Conservation (phyloP, 2,888 invertebrate genomes). For the Hirtodrosophila histrioides region DNA sequence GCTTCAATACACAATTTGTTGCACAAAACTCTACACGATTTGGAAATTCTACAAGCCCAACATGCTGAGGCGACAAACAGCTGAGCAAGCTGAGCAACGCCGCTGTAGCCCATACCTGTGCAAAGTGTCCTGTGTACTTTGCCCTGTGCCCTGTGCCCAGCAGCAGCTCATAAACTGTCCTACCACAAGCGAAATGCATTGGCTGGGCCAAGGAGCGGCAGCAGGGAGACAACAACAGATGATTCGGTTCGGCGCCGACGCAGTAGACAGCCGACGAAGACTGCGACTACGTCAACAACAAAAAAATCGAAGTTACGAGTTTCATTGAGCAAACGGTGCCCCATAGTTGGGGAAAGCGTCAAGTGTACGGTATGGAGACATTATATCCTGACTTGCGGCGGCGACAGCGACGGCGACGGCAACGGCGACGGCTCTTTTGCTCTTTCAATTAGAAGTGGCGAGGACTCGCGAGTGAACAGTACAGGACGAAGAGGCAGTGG, state of each 20-base stretch:
- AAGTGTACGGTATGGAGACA: slow-evolving; percentile 54
- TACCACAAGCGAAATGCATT: slow-evolving; percentile 80
- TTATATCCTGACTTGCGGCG: slow-evolving; percentile 60
- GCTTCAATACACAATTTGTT: slow-evolving; percentile 71
- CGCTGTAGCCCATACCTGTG: slow-evolving; percentile 18
- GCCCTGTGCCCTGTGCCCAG: slow-evolving; percentile 14
- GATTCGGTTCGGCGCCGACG: slow-evolving; percentile 62
- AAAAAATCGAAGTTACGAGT: slow-evolving; percentile 71
- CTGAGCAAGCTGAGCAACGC: slow-evolving; percentile 52
- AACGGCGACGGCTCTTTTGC: slow-evolving; percentile 32
- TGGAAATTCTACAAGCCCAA: slow-evolving; percentile 39
- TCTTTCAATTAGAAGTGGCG: slow-evolving; percentile 35
- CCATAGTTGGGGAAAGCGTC: slow-evolving; percentile 66
- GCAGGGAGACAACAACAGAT: slow-evolving; percentile 70
- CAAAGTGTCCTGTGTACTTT: neutral
- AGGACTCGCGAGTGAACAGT: slow-evolving; percentile 20
- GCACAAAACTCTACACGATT: slow-evolving; percentile 63
- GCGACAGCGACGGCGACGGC: slow-evolving; percentile 32
- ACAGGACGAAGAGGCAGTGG: slow-evolving; percentile 66
- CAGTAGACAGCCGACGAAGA: slow-evolving; percentile 43
- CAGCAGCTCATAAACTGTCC: slow-evolving; percentile 59
- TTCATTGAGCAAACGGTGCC: slow-evolving; percentile 74
- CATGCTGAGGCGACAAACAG: slow-evolving; percentile 58
- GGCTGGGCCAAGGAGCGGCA: slow-evolving; percentile 55
- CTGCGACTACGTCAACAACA: slow-evolving; percentile 56